Evolutionary conservation across 2,888 invertebrate species (phyloP), one percentile per base, ranked within the genome.

Genomic region (Dasysyrphus albostriatus): DNA sequence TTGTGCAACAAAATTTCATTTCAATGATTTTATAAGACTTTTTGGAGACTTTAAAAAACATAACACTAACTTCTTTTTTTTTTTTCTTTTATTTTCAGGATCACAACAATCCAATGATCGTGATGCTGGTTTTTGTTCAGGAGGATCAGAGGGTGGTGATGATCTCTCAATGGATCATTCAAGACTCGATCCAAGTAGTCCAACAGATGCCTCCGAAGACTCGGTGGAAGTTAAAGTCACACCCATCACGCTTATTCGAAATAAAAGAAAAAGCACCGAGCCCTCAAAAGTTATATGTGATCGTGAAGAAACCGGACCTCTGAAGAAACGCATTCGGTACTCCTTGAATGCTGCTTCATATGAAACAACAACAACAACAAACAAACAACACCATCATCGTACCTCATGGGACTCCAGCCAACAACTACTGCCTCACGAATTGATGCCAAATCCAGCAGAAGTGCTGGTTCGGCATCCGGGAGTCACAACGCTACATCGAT

Each of bases 111-210:
- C 92, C 63, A 91, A 91, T 67, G 93, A 93, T 89, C 92, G 92
- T 74, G 96, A 96, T 90, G 95, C 96, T 5, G 96, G 95, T 65
- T 96, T 96, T 92, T 96, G 95, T 88, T 96, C 96, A 0, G 96
- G 95, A 3, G 92, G 93, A 79, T 93, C 93, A 3, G 93, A 93
- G 78, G 91, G 91, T 73, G 96, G 95, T 0, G 96, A 96, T 88
- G 96, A 96, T 89, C 95, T 95, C 83, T 95, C 94, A 67, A 90
- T 92, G 74, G 93, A 93, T 81, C 92, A 93, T 82, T 90, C 90
- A 34, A 90, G 90, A 54, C 92, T 93, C 88, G 93, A 93, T 6
- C 91, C 94, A 7, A 94, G 94, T 83, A 95, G 95, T n/a, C 94
- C 95, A 34, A 95, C 94, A 10, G 94, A 94, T 89, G 94, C 94